Evolutionary conservation across 2,113 vertebrate species (phyloP).

Genomic region (Myrmecophaga tridactyla): DNA sequence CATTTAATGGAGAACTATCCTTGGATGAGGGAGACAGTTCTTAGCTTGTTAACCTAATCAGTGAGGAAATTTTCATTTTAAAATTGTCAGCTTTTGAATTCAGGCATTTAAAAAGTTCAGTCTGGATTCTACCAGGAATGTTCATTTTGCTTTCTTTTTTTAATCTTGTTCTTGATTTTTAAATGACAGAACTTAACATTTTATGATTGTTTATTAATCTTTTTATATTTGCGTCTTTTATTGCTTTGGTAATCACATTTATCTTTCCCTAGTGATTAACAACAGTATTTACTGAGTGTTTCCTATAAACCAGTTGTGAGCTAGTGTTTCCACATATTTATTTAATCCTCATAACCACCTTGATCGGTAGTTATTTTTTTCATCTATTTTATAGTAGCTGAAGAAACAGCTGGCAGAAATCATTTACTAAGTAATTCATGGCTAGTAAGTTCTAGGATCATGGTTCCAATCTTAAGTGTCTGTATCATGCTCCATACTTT

Average conservation of each 20-base stretch:
- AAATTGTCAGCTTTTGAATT: background rate
- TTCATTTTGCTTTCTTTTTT: slow-evolving; percentile 38
- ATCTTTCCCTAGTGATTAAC: background rate
- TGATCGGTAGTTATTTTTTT: slow-evolving; percentile 17
- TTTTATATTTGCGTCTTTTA: background rate
- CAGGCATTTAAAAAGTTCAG: background rate
- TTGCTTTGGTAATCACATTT: background rate
- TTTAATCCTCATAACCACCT: background rate
- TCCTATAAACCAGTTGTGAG: background rate
- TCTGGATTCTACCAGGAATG: slow-evolving; percentile 3
- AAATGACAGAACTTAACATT: slow-evolving; percentile 14
- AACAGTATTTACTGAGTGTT: background rate
- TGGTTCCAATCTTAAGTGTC: slow-evolving; percentile 5
- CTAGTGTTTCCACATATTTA: slow-evolving; percentile 14
- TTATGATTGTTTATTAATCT: background rate
- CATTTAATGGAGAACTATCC: background rate
- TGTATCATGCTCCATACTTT: background rate
- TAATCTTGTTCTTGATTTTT: background rate
- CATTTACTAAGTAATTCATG: slow-evolving; percentile 26
- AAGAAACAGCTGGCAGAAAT: background rate
- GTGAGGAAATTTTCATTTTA: slow-evolving; percentile 22
- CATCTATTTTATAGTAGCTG: background rate
- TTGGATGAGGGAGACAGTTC: background rate
- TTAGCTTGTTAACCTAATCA: too few relatives aligned
- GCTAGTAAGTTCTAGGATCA: background rate